Base-by-base conservation (phyloP, 2,888 invertebrate species). In the Dendrolimus pini region DNA sequence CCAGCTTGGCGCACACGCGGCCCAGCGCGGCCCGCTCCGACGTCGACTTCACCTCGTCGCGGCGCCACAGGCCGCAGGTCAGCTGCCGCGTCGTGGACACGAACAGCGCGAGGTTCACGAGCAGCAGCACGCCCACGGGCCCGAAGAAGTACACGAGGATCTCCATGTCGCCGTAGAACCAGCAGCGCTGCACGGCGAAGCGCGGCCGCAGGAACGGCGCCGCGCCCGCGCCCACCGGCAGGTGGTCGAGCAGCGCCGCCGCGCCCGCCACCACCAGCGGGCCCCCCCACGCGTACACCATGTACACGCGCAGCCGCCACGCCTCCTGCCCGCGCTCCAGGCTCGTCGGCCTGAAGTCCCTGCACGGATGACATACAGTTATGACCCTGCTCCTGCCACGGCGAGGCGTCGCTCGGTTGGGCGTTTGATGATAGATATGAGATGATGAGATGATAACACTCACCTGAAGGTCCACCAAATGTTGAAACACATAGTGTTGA, bases 401-500 rank as follows among this genome's bases (percentile, higher is more conserved):
- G 18, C 18, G 18, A 18, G 2, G 3, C 18, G 1, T 18, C 18
- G 18, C 18, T 18, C 18, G 30, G 30, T 30, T 30, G n/a, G 18
- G 41, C 55, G 41, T 41, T 7, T 41, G 7, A 42, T 12, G 7
- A 41, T 52, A 47, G 12, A 53, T 9, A 30, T 53, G 7, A 53
- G 41, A n/a, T 13, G 60, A 71, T 62, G 60, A n/a, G 9, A 54
- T 7, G 30, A 30, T 30, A 30, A 30, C 12, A 75, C 94, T 94
- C 83, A 96, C 96, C 96, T 93, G 87, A 96, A 96, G 18, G 97
- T 97, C 96, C 97, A 97, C 96, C 97, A 97, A 81, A 97, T 96
- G 90, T 97, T 97, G 92, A 97, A 97, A 85, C 97, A 97, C 97
- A 97, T 97, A 63, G 96, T 96, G 86, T 97, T 97, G 56, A 97